These are phyloP conservation scores for Aeoliscus strigatus DNA, from an alignment of 2,797 vertebrate species.

Conservation along the genomic window DNA sequence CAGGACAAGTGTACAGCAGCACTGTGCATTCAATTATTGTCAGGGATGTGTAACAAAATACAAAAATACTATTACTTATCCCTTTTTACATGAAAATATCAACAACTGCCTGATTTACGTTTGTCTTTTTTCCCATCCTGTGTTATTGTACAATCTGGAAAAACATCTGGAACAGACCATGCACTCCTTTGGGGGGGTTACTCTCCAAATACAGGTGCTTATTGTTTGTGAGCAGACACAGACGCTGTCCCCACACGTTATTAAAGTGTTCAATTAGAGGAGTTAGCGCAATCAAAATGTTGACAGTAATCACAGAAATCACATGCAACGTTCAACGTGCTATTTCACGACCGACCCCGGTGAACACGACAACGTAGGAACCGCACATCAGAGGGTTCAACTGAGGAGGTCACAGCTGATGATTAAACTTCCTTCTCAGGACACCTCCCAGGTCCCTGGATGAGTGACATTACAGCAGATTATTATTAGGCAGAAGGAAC, in stretches of 20 bases:
- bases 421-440: conserved; percentile 39
- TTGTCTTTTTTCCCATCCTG: too few relatives aligned
- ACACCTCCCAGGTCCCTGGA: conserved; percentile 22
- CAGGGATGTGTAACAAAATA: too few relatives aligned
- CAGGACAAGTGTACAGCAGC: neutral
- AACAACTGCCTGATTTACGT: too few relatives aligned
- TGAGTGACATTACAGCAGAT: conserved; percentile 14
- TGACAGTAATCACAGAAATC: neutral
- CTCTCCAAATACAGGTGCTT: too few relatives aligned
- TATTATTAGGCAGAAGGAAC: conserved; percentile 24
- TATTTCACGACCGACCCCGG: too few relatives aligned
- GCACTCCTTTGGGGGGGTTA: too few relatives aligned
- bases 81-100: too few relatives aligned
- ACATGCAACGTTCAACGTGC: neutral
- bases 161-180: too few relatives aligned
- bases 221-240: too few relatives aligned
- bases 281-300: neutral
- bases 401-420: conserved; percentile 8
- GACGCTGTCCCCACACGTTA: too few relatives aligned
- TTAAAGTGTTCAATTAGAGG: neutral
- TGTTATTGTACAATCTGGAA: too few relatives aligned
- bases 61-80: too few relatives aligned
- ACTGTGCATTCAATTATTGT: neutral
- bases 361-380: neutral
- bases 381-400: neutral